Conservation (phyloP, 2,113 vertebrate genomes). For the Amphiprion ocellaris region DNA sequence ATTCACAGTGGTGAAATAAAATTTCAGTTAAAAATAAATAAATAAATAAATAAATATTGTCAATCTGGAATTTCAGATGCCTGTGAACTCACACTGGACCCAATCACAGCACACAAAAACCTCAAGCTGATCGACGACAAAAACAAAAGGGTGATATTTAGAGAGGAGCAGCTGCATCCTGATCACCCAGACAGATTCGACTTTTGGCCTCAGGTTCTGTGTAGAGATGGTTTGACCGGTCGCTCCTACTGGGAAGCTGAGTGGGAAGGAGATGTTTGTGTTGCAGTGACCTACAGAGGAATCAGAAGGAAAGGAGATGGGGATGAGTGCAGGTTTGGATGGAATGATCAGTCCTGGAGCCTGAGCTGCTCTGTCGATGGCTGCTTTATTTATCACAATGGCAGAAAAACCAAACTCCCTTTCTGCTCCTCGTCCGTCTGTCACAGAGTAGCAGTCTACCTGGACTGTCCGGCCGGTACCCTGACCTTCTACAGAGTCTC, state of each 20-base stretch:
- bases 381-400: constrained; percentile 23
- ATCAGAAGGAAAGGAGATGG: constrained; percentile 17
- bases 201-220: constrained; percentile 24
- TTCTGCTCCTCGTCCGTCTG: not conserved
- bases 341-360: constrained; percentile 40
- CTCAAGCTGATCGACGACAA: constrained; percentile 4
- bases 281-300: constrained; percentile 17
- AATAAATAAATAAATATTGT: no score
- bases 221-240: constrained; percentile 7
- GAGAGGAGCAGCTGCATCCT: constrained; percentile 18
- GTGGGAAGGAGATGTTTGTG: not conserved
- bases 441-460: constrained; percentile 22
- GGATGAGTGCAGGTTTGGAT: constrained; percentile 21
- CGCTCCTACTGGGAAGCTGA: constrained; percentile 35
- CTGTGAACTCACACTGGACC: constrained; percentile 15
- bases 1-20: no score
- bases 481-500: constrained; percentile 28
- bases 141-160: constrained; percentile 10
- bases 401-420: not conserved
- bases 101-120: constrained; percentile 9
- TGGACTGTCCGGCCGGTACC: constrained; percentile 16
- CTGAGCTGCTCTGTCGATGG: not conserved
- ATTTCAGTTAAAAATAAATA: no score
- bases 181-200: constrained; percentile 19
- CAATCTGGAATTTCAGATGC: not conserved